Conservation (phyloP, 2,797 vertebrate species). For the Parambassis ranga region DNA sequence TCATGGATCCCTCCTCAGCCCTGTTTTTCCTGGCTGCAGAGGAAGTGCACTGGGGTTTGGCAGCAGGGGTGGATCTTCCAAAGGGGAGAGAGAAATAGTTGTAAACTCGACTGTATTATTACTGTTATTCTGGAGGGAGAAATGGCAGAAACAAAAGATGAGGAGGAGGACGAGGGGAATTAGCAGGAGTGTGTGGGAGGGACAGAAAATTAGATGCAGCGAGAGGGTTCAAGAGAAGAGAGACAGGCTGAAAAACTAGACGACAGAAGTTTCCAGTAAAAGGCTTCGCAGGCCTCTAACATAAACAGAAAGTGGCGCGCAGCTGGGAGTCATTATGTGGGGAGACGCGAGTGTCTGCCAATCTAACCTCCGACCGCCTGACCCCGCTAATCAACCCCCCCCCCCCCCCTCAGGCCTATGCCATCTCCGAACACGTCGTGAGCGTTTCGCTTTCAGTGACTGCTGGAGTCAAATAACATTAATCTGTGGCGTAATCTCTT, state of each 20-base stretch:
- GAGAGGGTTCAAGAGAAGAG: slow-evolving; percentile 23
- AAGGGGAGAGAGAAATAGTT: slow-evolving; percentile 8
- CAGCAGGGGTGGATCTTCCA: slow-evolving; percentile 15
- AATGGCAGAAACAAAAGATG: not conserved
- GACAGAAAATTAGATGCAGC: slow-evolving; percentile 56
- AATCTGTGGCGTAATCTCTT: not conserved
- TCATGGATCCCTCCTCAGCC: slow-evolving; percentile 20
- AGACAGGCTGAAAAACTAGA: slow-evolving; percentile 1
- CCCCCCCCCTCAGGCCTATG: slow-evolving; percentile 22
- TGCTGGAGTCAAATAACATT: not conserved
- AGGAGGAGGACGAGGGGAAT: slow-evolving; percentile 21
- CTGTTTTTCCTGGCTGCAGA: slow-evolving; percentile 30
- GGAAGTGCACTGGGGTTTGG: slow-evolving; percentile 23
- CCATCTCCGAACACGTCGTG: slow-evolving; percentile 45
- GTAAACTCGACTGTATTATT: slow-evolving; percentile 26
- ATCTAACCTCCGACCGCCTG: slow-evolving; percentile 54
- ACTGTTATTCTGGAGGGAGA: slow-evolving; percentile 25
- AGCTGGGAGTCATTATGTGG: slow-evolving; percentile 74
- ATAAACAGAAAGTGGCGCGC: slow-evolving; percentile 57
- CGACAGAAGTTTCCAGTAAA: slow-evolving; percentile 49
- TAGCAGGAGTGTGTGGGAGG: slow-evolving; percentile 48
- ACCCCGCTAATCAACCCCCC: slow-evolving; percentile 40
- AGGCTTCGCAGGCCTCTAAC: slow-evolving; percentile 29
- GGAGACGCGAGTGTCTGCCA: slow-evolving; percentile 61
- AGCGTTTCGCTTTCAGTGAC: too few species aligned